Conservation (phyloP, 1,140 invertebrate genomes). For the Geopemphigus sp. region DNA sequence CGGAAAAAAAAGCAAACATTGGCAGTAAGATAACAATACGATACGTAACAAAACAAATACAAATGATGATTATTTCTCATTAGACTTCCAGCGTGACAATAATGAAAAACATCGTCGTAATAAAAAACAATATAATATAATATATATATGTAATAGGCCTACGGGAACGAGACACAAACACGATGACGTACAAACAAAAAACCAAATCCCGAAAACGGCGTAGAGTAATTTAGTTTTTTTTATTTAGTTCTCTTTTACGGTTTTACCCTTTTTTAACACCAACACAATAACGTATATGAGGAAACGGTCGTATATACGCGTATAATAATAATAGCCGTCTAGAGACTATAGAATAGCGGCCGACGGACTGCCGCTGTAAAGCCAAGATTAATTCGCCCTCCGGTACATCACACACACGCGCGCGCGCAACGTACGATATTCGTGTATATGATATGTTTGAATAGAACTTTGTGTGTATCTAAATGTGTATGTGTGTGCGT, state of each 20-base stretch:
- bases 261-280: neutral
- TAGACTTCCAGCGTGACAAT: no score
- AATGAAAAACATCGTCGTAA: no score
- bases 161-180: neutral
- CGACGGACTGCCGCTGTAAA: neutral
- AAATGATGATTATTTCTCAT: no score
- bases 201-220: neutral
- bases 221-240: no score
- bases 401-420: neutral
- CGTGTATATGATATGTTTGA: neutral
- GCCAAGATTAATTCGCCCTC: slow-evolving; percentile 13
- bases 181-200: neutral
- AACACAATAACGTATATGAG: no score
- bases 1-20: no score
- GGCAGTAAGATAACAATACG: no score
- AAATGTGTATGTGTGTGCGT: neutral
- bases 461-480: no score
- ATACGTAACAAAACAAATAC: no score
- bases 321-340: no score
- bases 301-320: neutral
- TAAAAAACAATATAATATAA: no score
- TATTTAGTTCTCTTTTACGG: neutral
- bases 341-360: neutral
- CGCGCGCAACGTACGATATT: neutral
- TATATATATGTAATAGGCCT: no score